Base-by-base conservation (phyloP, 2,888 invertebrate species). In the Dasypolia templi region DNA sequence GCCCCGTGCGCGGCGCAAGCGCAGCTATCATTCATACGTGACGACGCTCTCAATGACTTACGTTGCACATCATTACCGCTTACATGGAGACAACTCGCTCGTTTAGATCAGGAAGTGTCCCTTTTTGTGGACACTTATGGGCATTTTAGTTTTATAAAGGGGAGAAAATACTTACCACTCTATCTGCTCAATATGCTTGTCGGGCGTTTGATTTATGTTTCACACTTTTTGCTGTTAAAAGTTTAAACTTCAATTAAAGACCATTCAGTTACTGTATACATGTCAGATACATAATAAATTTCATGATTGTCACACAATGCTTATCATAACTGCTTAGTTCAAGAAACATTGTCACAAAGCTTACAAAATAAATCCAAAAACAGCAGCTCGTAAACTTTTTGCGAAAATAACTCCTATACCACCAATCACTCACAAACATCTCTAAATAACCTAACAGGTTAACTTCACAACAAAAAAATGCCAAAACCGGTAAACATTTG, bases 1-100 rank as follows among this genome's bases (percentile, higher is more conserved):
- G 84, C 82, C 81, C 81, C 89, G 90, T 89, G 92, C 91, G 91
- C 74, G 76, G 76, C 76, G 72, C 82, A 75, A 71, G 82, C 85
- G 82, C 85, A 86, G 78, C 88, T 83, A 87, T 87, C 88, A 87
- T 86, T 85, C 88, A 86, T 90, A 91, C 90, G 91, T 91, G 91
- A 89, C 86, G 85, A 83, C 83, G 87, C 81, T 87, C 87, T 87
- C 87, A 90, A 90, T 90, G 89, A 84, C 79, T 78, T 82, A 72
- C 69, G 83, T 66, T 87, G 82, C 82, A 75, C 89, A 86, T 87
- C 80, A 87, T 88, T 89, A 88, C 76, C 68, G 77, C 73, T 26
- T 63, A 72, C 78, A 82, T 63, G 65, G 79, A 84, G 82, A 84
- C 83, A 80, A 77, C 58, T 63, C 55, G 74, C 76, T 75, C 76